These are phyloP conservation scores for Aphidoletes aphidimyza DNA, from an alignment of 2,888 invertebrate species.

Conservation along the genomic window DNA sequence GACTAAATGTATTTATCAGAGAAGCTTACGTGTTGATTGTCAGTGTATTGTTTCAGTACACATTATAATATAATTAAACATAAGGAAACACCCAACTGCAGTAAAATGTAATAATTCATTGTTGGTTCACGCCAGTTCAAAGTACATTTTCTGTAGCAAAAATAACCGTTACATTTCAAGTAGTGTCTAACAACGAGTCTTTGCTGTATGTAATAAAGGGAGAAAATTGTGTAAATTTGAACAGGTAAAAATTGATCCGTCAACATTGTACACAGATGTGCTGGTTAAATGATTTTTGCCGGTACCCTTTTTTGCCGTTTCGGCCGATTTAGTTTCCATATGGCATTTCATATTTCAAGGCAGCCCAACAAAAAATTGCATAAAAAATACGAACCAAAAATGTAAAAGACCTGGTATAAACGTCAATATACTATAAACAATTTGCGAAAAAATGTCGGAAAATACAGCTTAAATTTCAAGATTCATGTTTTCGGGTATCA, in stretches of 20 bases:
- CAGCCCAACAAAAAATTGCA: background rate
- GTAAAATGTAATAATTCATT: no score
- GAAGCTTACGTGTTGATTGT: no score
- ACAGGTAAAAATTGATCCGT: conserved; percentile 35
- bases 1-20: no score
- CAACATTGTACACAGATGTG: conserved; percentile 4
- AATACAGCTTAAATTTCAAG: background rate
- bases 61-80: no score
- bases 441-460: background rate
- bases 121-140: no score
- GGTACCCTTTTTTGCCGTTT: background rate
- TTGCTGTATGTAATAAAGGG: background rate
- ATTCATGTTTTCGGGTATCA: background rate
- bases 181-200: background rate
- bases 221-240: conserved; percentile 36
- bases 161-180: background rate
- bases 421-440: background rate
- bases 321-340: background rate
- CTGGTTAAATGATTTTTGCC: background rate
- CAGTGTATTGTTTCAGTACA: no score
- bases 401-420: background rate
- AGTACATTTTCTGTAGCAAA: no score
- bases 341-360: background rate
- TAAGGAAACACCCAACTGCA: no score
- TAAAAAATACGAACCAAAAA: background rate